phyloP scores from a whole-genome alignment of 2,113 vertebrate species.

The Zosterops borbonicus region DNA sequence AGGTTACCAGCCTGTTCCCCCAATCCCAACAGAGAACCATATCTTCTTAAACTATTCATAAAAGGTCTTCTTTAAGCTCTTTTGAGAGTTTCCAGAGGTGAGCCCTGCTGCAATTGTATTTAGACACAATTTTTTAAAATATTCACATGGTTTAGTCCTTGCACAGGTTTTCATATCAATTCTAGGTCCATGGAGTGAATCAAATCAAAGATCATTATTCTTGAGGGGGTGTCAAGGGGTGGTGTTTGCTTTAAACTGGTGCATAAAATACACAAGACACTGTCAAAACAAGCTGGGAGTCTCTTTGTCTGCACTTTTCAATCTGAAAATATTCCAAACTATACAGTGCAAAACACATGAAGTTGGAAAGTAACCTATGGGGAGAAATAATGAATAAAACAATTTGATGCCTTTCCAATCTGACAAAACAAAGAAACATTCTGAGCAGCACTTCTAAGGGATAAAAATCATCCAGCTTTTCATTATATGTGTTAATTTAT shows the following conservation, averaged over 20 bases:
- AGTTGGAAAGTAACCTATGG: not conserved
- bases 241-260: not conserved
- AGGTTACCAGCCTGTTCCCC: not conserved
- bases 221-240: not conserved
- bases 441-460: not conserved
- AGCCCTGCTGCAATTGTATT: not conserved
- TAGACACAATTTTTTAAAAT: not conserved
- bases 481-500: slow-evolving; percentile 33
- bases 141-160: not conserved
- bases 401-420: slow-evolving; percentile 33
- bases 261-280: not conserved
- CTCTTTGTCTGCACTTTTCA: not conserved
- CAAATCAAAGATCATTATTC: not conserved
- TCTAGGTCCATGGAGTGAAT: not conserved
- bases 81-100: not conserved
- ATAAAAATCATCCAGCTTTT: slow-evolving; percentile 24
- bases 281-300: not conserved
- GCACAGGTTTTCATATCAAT: not conserved
- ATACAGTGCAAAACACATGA: not conserved
- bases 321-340: slow-evolving; percentile 12
- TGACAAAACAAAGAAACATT: slow-evolving; percentile 46
- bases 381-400: slow-evolving; percentile 52
- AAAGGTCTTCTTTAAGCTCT: not conserved
- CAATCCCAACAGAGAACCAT: not conserved
- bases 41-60: not conserved